phyloP scores from a whole-genome alignment of 2,797 vertebrate species.

The Discoglossus pictus region DNA sequence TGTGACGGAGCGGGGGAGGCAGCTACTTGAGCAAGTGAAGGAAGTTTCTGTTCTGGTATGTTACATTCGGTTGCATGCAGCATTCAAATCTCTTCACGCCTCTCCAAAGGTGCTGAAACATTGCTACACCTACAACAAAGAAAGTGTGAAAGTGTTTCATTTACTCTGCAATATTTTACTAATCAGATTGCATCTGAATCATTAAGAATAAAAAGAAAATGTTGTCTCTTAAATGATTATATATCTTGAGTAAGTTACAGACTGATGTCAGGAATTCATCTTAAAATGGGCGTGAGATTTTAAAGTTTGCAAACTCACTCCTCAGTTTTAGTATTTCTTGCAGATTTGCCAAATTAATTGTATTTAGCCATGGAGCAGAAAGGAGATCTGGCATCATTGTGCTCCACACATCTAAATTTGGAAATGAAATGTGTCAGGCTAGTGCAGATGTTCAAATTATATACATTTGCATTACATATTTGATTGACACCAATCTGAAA shows the following conservation, averaged over 20 bases:
- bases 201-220: conserved; percentile 46
- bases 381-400: too few species aligned
- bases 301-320: background rate
- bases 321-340: background rate
- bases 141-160: conserved; percentile 52
- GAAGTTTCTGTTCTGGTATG: conserved; percentile 38
- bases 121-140: conserved; percentile 52
- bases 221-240: conserved; percentile 42
- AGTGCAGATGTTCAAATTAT: too few species aligned
- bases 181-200: conserved; percentile 48
- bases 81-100: conserved; percentile 46
- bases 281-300: background rate
- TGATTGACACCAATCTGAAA: too few species aligned
- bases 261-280: conserved; percentile 20
- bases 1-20: conserved; percentile 37
- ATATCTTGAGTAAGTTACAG: conserved; percentile 11
- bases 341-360: too few species aligned
- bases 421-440: too few species aligned
- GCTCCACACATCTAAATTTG: too few species aligned
- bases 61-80: conserved; percentile 38
- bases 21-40: conserved; percentile 24
- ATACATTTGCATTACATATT: too few species aligned
- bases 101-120: conserved; percentile 48
- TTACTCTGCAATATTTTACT: conserved; percentile 50
- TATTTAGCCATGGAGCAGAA: too few species aligned